Conservation (phyloP, 2,797 vertebrate species). For the Thunnus albacares region DNA sequence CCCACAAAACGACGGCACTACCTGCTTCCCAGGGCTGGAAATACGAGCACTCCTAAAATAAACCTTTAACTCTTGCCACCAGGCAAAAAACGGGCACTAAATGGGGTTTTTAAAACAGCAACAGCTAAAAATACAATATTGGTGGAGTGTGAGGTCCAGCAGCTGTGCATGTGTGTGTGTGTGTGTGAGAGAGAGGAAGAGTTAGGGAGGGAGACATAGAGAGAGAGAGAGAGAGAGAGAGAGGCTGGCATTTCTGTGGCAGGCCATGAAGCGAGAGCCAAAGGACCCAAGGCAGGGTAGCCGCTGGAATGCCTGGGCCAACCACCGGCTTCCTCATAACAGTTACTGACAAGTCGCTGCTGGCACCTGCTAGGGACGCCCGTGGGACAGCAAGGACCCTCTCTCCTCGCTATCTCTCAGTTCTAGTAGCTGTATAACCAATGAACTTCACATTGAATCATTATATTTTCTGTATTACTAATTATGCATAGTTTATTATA, state of each 20-base stretch:
- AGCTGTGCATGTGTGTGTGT: constrained; percentile 68
- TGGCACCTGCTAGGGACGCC: constrained; percentile 75
- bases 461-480: neutral
- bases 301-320: constrained; percentile 82
- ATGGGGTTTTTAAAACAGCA: constrained; percentile 81
- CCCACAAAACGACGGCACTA: constrained; percentile 67
- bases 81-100: constrained; percentile 71
- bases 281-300: constrained; percentile 71
- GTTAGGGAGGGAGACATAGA: constrained; percentile 34
- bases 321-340: constrained; percentile 82
- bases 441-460: neutral
- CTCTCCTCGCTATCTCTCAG: neutral
- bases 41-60: constrained; percentile 80
- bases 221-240: constrained; percentile 46
- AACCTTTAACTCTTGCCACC: constrained; percentile 82
- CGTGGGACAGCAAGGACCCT: constrained; percentile 33
- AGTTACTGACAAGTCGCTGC: constrained; percentile 79
- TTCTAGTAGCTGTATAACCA: neutral
- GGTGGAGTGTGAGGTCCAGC: constrained; percentile 74
- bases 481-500: neutral
- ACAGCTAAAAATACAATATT: constrained; percentile 85
- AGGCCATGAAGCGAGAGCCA: constrained; percentile 70
- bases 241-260: constrained; percentile 82
- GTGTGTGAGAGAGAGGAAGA: constrained; percentile 26
- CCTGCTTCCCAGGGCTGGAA: constrained; percentile 78